A percentile compares a stretch with the other conserved stretches of the same genome.
phyloP scores from a whole-genome alignment of 2,888 invertebrate genomes.

The Blera fallax region DNA sequence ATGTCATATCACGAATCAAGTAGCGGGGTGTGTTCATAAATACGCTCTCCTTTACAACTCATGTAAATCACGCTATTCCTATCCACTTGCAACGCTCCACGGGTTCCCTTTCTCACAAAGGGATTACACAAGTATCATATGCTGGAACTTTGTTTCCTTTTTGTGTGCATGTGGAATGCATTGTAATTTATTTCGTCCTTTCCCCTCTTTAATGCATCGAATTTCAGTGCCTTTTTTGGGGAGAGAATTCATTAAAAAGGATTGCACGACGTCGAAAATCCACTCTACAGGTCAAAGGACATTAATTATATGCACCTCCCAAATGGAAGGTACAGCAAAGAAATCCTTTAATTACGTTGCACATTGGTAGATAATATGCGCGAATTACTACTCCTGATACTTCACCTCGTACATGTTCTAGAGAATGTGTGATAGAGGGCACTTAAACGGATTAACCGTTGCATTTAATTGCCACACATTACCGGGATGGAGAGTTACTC shows the following conservation, averaged over 20 bases:
- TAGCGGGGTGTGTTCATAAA: background rate
- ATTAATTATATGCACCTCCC: background rate
- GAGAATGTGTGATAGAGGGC: slow-evolving; percentile 23
- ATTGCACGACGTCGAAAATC: background rate
- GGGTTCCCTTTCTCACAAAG: background rate
- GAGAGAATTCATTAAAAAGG: background rate
- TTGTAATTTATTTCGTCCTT: background rate
- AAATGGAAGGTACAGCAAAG: background rate
- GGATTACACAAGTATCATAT: slow-evolving; percentile 6
- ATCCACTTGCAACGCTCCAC: background rate
- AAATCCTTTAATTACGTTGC: background rate
- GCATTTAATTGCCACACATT: slow-evolving; percentile 46
- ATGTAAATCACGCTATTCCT: background rate
- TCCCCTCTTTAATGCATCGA: background rate
- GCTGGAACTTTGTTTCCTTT: background rate
- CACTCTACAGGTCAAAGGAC: slow-evolving; percentile 3
- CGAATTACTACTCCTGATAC: background rate
- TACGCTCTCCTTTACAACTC: too few species aligned
- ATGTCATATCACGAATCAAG: background rate
- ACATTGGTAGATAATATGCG: background rate
- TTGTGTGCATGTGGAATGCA: background rate
- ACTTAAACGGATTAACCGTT: slow-evolving; percentile 58
- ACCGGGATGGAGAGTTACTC: slow-evolving; percentile 29
- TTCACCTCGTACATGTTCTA: background rate
- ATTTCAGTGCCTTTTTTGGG: background rate